Evolutionary conservation across 2,113 vertebrate genomes (phyloP), one percentile per base, ranked within the genome.

Genomic region (Sylvietta virens): DNA sequence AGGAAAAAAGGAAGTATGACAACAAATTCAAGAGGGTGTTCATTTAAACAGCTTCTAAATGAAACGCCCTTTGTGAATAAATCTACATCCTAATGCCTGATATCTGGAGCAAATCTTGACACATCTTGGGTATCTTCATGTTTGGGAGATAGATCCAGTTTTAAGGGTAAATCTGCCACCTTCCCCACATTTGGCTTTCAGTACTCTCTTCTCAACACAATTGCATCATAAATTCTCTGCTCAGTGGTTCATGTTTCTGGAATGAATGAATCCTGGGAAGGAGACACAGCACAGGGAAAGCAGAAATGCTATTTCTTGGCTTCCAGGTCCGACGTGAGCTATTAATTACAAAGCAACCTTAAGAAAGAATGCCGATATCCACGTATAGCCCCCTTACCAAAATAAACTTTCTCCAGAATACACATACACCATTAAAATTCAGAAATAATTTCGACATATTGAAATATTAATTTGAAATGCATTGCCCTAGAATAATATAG

Each of bases 1-100:
- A 80, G n/a, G 44, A 48, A 56, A 74, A 92, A 83, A 77, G 54
- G 35, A 87, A 92, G 19, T 48, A 74, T 33, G 44, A 81, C 81
- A 84, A 74, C 84, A 84, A 85, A 80, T 94, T 92, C 53, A 92
- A 77, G 84, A 90, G 16, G 16, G 17, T 87, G 62, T 80, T 94
- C 21, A 62, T 82, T 95, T 76, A 91, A 87, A 85, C 39, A 82
- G 33, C 65, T 77, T 94, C 56, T 80, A 88, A 91, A 91, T 57
- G 12, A 85, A 94, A 54, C 47, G 35, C 48, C 70, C 83, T 82
- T 76, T 73, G 67, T 91, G 85, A 93, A 85, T 85, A 90, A 90
- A 94, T 89, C 81, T 94, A 20, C 79, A 82, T 94, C 71, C 50
- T 62, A 22, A 85, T 81, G 21, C 39, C 54, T 69, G 39, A 50